These are phyloP conservation scores for Podotricha telesiphe DNA, from an alignment of 2,888 invertebrate species.

Conservation along the genomic window DNA sequence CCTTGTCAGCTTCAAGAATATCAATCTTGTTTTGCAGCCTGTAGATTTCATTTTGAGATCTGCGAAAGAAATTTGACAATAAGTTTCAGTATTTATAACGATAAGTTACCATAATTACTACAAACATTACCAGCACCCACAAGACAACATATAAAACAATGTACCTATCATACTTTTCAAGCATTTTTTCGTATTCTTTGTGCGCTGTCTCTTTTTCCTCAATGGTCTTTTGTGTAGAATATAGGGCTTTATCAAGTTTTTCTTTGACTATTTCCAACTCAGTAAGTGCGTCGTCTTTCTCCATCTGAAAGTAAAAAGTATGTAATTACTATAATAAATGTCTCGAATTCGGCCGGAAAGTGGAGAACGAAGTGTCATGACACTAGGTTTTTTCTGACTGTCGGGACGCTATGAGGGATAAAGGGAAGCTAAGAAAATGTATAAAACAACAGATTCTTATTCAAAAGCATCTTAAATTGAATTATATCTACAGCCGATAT, in stretches of 20 bases:
- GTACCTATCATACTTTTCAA: constrained; percentile 95
- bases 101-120: constrained; percentile 42
- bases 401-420: too few species aligned
- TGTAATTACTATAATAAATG: neutral
- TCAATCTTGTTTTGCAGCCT: constrained; percentile 95
- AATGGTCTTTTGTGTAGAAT: constrained; percentile 91
- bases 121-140: constrained; percentile 67
- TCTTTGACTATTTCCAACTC: constrained; percentile 95
- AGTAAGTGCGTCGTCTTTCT: constrained; percentile 92
- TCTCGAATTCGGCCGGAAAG: too few species aligned
- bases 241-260: constrained; percentile 93
- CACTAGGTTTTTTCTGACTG: too few species aligned
- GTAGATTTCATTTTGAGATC: constrained; percentile 95
- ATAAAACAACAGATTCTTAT: too few species aligned
- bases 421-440: too few species aligned
- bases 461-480: too few species aligned
- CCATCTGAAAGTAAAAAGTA: constrained; percentile 84
- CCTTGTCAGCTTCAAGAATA: constrained; percentile 93
- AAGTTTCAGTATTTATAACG: constrained; percentile 21
- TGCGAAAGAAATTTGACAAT: constrained; percentile 60
- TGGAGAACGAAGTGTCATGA: too few species aligned
- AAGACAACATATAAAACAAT: constrained; percentile 68
- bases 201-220: constrained; percentile 94
- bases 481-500: too few species aligned
- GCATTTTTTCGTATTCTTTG: constrained; percentile 95